Evolutionary conservation across 1,140 invertebrate genomes (phyloP), one percentile per base, ranked within the genome.

Genomic region (Condylostylus longicornis): DNA sequence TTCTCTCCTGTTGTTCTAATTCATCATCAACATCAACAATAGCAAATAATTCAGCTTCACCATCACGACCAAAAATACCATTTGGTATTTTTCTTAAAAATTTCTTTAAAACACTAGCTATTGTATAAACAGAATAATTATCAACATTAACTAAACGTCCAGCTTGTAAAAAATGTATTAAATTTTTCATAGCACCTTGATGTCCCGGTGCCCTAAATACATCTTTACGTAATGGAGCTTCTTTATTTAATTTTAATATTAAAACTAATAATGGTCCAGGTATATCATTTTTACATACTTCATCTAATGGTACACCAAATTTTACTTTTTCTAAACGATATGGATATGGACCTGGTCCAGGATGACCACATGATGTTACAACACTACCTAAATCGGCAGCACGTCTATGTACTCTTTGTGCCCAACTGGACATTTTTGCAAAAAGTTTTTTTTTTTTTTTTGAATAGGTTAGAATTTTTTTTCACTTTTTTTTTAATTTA

Each of bases 41-140:
- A 40, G 80, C 71, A 61, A 98, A 93, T 28, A 98, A 69, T 42
- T 79, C 72, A 62, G 86, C 77, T 64, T 98, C 94, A 42, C 84
- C 80, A 35, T 87, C 82, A 20, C 76, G 70, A 1, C 90, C 78
- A 68, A 98, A 97, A 37, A 98, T 85, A 18, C 94, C 94, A 41
- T 84, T 88, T 29, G 94, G 93, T 48, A 98, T 78, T 71, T 96
- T 95, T 38, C 93, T 74, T n/a, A 97, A 70, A 67, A 98, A 98
- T 67, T 88, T 87, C 65, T 98, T 98, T 20, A 97, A 69, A 23
- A 98, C 93, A 63, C 90, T 95, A 18, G 94, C 93, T 53, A 98
- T 91, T 25, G 94, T 98, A 65, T 98, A 94, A 36, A 97, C 90
- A 44, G 87, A 94, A 61, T 93, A 97, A 61, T 95, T 91, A 52